Evolutionary conservation across 2,888 invertebrate genomes (phyloP).

Genomic region (Kuschelorhynchus macadamiae): DNA sequence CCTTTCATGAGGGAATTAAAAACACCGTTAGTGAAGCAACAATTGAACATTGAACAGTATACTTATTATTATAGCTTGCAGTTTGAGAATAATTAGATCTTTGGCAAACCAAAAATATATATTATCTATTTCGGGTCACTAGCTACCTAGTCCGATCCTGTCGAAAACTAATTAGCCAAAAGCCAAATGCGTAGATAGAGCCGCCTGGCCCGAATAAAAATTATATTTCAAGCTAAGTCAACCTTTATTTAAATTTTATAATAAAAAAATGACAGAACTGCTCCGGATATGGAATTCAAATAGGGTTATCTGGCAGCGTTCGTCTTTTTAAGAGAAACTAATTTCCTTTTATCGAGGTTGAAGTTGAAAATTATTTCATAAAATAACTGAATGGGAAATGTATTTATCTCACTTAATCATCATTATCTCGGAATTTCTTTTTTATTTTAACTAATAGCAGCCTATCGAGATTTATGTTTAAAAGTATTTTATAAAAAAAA

Average conservation of each 20-base stretch:
- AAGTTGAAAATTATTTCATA: constrained; percentile 38
- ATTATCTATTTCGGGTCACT: neutral
- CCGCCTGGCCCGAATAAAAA: constrained; percentile 41
- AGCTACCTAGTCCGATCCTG: constrained; percentile 29
- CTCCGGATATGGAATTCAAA: constrained; percentile 42
- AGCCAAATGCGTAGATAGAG: constrained; percentile 43
- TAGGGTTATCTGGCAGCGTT: constrained; percentile 39
- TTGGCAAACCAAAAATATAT: no score
- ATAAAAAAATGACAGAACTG: constrained; percentile 44
- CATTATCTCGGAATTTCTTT: neutral
- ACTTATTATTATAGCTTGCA: no score
- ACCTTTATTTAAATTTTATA: constrained; percentile 48
- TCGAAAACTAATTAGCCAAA: constrained; percentile 37
- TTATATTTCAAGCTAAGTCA: constrained; percentile 44
- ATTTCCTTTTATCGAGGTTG: constrained; percentile 42
- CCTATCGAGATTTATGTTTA: constrained; percentile 39
- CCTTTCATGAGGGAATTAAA: no score
- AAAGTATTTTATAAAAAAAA: constrained; percentile 27
- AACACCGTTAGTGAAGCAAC: no score
- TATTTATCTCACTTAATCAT: constrained; percentile 19
- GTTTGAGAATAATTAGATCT: no score
- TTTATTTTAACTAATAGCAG: neutral
- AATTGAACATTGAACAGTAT: no score
- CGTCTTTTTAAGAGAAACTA: constrained; percentile 44
- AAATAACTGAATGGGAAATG: constrained; percentile 12